Percentiles rank a stretch among this genome's conserved stretches.
These are phyloP conservation scores for Falco biarmicus DNA, from an alignment of 2,797 vertebrate genomes.

Conservation along the genomic window DNA sequence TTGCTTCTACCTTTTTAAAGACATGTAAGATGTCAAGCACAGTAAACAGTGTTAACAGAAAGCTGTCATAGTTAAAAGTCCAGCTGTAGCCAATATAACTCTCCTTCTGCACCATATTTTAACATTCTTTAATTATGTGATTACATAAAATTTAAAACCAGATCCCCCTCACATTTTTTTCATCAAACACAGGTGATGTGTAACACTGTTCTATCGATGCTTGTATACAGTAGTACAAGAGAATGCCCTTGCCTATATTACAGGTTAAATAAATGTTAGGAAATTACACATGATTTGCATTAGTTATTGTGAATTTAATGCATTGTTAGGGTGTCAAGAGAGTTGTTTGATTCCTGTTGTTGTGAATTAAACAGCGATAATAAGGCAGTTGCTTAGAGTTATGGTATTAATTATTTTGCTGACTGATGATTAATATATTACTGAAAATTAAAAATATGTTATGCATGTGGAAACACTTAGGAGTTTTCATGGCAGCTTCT, in stretches of 20 bases:
- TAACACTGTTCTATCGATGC: not conserved
- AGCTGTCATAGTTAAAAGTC: not conserved
- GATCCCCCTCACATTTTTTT: not conserved
- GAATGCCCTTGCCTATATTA: not conserved
- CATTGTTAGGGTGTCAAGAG: slow-evolving; percentile 1
- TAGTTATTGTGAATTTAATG: slow-evolving; percentile 18
- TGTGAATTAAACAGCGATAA: slow-evolving; percentile 30
- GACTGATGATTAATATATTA: not conserved
- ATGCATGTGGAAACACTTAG: not conserved
- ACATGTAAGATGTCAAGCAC: not conserved
- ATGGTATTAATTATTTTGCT: slow-evolving; percentile 3
- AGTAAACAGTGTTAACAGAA: not conserved
- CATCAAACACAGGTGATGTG: not conserved
- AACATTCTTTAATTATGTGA: not conserved
- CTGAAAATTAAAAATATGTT: not conserved
- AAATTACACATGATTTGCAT: not conserved
- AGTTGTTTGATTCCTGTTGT: not conserved
- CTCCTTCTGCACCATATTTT: not conserved
- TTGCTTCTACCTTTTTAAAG: not conserved
- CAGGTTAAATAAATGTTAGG: not conserved
- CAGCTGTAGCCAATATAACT: not conserved
- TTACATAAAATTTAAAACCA: not conserved
- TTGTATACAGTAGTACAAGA: not conserved
- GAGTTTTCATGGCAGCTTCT: not conserved
- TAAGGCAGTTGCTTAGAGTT: slow-evolving; percentile 1